A percentile compares a stretch with the other conserved stretches of the same genome.
These are phyloP conservation scores for Pterophyllum scalare DNA, from an alignment of 2,113 vertebrate genomes.

Conservation along the genomic window DNA sequence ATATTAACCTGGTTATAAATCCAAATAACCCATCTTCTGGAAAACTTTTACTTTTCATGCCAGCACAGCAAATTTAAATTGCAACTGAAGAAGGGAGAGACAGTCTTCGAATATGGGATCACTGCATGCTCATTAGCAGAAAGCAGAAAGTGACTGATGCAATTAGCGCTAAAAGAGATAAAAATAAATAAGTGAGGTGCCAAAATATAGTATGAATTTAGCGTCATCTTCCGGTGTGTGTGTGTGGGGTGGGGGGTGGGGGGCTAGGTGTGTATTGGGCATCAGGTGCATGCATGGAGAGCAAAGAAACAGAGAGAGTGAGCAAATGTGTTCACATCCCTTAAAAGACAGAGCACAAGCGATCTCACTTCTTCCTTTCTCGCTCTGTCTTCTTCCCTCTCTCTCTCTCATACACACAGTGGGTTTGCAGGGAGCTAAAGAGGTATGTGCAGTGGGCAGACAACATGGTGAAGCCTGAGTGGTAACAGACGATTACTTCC, in stretches of 20 bases:
- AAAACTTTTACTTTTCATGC: neutral
- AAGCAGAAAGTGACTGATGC: constrained; percentile 16
- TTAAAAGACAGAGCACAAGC: constrained; percentile 39
- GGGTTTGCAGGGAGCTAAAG: constrained; percentile 53
- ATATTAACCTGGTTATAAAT: neutral
- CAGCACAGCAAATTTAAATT: neutral
- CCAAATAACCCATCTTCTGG: neutral
- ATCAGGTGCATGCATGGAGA: constrained; percentile 28
- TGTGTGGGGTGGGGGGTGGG: neutral
- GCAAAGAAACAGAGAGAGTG: neutral
- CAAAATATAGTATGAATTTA: neutral
- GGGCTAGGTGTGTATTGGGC: neutral
- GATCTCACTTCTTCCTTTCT: constrained; percentile 21
- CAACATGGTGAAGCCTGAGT: constrained; percentile 73
- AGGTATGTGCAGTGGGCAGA: constrained; percentile 70
- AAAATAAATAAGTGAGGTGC: neutral
- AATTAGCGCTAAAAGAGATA: constrained; percentile 9
- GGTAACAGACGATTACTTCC: constrained; percentile 76
- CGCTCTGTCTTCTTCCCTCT: neutral
- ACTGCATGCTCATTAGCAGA: constrained; percentile 15
- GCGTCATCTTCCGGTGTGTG: neutral
- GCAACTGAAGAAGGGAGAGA: neutral
- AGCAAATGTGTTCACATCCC: constrained; percentile 5
- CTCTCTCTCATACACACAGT: neutral
- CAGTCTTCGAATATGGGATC: neutral